Percentiles rank a stretch among this genome's conserved stretches.
phyloP scores from a whole-genome alignment of 2,888 invertebrate genomes.

The Meloe dianella region DNA sequence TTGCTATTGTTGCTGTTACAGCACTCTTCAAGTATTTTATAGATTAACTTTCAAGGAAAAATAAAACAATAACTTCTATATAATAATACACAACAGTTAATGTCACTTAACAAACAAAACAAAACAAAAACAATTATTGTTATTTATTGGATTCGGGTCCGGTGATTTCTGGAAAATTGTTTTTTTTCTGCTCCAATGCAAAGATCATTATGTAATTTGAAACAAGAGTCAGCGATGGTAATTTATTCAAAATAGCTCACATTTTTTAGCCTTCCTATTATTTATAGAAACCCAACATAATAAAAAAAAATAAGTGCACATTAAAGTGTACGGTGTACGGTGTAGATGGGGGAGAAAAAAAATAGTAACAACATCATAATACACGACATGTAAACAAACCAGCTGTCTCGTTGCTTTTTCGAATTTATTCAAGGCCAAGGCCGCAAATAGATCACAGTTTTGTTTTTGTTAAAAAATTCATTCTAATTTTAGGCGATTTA shows the following conservation, averaged over 20 bases:
- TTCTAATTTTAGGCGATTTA: constrained; percentile 32
- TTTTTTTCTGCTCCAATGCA: neutral
- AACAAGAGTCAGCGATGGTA: neutral
- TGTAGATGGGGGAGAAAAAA: neutral
- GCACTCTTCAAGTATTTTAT: neutral
- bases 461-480: constrained; percentile 21
- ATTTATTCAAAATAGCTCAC: neutral
- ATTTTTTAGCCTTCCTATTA: neutral
- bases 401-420: constrained; percentile 44
- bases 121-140: neutral
- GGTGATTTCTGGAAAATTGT: neutral
- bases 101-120: neutral
- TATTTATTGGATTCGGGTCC: neutral
- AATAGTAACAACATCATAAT: neutral
- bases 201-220: neutral
- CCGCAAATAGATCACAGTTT: constrained; percentile 32
- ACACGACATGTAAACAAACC: constrained; percentile 35
- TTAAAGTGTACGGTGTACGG: too few relatives aligned
- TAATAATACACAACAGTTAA: neutral
- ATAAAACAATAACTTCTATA: neutral
- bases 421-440: constrained; percentile 51
- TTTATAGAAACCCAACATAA: neutral
- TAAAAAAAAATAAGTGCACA: neutral
- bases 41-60: constrained; percentile 8
- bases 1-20: neutral